Conservation (phyloP, 2,797 vertebrate genomes). For the Helarctos malayanus region DNA sequence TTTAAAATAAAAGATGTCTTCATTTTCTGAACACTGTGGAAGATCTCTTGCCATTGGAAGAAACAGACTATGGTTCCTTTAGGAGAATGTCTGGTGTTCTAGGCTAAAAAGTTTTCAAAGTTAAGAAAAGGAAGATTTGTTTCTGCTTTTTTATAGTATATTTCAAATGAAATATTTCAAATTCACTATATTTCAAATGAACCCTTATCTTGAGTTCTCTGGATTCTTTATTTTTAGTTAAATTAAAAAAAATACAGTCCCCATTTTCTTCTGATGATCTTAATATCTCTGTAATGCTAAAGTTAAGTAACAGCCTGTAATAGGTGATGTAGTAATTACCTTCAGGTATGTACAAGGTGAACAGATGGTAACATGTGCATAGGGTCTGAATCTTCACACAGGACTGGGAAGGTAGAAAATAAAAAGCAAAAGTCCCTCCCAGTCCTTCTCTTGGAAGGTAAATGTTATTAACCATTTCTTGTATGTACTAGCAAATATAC, state of each 20-base stretch:
- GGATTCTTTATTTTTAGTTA: background rate
- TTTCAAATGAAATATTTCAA: background rate
- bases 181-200: constrained; percentile 27
- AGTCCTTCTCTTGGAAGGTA: background rate
- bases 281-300: background rate
- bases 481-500: background rate
- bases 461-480: background rate
- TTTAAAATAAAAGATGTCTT: background rate
- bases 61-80: background rate
- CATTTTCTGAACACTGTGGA: background rate
- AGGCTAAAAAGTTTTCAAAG: background rate
- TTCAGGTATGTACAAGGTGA: background rate
- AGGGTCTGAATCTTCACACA: background rate
- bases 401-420: background rate
- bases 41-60: background rate
- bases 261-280: background rate
- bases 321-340: background rate
- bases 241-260: background rate
- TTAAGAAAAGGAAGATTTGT: background rate
- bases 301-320: background rate
- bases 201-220: background rate
- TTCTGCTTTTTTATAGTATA: background rate
- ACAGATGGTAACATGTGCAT: background rate
- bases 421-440: background rate
- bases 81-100: background rate